A percentile compares a stretch with the other conserved stretches of the same genome.
These are phyloP conservation scores for Phalacrocorax brasilianus DNA, from an alignment of 2,113 vertebrate species.

Conservation along the genomic window DNA sequence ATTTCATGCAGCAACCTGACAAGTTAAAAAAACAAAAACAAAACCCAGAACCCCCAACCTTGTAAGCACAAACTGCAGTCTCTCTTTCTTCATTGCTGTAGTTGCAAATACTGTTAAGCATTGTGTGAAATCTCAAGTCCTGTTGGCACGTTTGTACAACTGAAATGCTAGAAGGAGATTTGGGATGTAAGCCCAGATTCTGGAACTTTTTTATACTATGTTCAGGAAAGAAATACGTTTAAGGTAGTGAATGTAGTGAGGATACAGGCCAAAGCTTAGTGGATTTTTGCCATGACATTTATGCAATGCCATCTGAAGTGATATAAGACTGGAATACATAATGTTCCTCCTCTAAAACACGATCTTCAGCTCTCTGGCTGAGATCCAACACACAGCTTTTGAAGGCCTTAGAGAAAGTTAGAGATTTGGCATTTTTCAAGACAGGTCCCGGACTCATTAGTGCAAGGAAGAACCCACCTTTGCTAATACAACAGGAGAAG, in stretches of 20 bases:
- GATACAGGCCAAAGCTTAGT: neutral
- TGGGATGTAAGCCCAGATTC: neutral
- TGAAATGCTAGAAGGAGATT: neutral
- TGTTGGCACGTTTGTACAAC: neutral
- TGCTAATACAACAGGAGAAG: neutral
- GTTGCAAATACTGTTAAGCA: neutral
- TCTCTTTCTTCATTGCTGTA: neutral
- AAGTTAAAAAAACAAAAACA: neutral
- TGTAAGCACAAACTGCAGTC: neutral
- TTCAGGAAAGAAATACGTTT: neutral
- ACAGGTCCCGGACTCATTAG: neutral
- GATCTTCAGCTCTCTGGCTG: neutral
- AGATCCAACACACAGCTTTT: neutral
- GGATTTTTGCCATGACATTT: neutral
- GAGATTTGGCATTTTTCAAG: neutral
- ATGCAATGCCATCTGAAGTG: neutral
- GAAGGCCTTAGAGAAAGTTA: neutral
- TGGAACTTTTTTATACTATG: neutral
- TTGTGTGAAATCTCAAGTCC: neutral
- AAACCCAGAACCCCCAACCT: accelerated
- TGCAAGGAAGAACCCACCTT: neutral
- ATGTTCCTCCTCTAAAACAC: neutral
- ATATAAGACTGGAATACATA: neutral
- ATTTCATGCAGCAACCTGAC: neutral
- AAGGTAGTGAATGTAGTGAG: neutral